phyloP scores from a whole-genome alignment of 2,888 invertebrate species.

The Parnassius smintheus region DNA sequence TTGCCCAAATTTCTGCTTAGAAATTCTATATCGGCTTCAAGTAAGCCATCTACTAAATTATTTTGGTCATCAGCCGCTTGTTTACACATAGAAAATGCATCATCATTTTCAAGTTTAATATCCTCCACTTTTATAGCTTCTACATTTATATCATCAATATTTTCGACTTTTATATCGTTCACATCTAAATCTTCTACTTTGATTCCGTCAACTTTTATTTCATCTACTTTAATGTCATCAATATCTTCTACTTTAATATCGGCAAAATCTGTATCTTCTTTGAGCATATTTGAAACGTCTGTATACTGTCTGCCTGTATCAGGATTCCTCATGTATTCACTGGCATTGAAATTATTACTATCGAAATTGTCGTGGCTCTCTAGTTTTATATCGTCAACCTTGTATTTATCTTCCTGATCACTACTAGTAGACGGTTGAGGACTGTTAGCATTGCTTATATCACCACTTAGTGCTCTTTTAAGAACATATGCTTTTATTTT shows the following conservation, averaged over 20 bases:
- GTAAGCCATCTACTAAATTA: slow-evolving; percentile 67
- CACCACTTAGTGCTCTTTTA: slow-evolving; percentile 58
- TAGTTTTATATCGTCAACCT: slow-evolving; percentile 64
- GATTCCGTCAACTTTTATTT: slow-evolving; percentile 66
- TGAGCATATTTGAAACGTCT: slow-evolving; percentile 58
- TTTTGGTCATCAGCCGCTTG: slow-evolving; percentile 60
- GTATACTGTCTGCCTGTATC: slow-evolving; percentile 64
- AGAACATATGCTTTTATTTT: slow-evolving; percentile 86
- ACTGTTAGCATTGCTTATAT: slow-evolving; percentile 58
- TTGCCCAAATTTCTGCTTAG: slow-evolving; percentile 73
- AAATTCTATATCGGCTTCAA: slow-evolving; percentile 77
- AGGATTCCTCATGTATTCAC: slow-evolving; percentile 59
- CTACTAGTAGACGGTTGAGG: slow-evolving; percentile 64
- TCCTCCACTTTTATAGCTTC: slow-evolving; percentile 69
- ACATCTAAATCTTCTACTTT: slow-evolving; percentile 69
- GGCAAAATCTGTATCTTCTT: slow-evolving; percentile 67
- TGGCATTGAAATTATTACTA: slow-evolving; percentile 62
- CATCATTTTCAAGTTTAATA: slow-evolving; percentile 70
- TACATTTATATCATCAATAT: slow-evolving; percentile 63
- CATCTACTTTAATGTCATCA: slow-evolving; percentile 72
- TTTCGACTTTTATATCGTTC: slow-evolving; percentile 65
- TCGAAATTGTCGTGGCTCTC: slow-evolving; percentile 66
- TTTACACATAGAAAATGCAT: slow-evolving; percentile 64
- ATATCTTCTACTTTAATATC: slow-evolving; percentile 76
- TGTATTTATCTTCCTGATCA: slow-evolving; percentile 59